Conservation (phyloP, 2,797 vertebrate genomes). For the Crax fasciolata region DNA sequence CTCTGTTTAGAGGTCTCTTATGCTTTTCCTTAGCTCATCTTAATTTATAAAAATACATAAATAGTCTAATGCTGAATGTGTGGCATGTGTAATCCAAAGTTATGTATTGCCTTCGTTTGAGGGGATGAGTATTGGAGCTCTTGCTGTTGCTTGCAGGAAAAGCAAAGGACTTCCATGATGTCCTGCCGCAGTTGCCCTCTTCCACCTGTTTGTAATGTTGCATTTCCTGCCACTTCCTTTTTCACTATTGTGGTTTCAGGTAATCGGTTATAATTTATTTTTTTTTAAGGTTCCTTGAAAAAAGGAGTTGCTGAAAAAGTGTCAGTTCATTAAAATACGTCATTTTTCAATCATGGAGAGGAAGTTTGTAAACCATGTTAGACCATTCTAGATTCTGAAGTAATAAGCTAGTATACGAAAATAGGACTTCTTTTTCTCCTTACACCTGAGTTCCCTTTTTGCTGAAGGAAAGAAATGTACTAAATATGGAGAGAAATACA, state of each 20-base stretch:
- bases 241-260: neutral
- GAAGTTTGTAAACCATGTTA: neutral
- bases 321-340: neutral
- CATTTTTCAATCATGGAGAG: rapidly evolving
- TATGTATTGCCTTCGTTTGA: rapidly evolving
- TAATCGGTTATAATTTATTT: neutral
- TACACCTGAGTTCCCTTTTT: neutral
- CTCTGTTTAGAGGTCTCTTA: neutral
- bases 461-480: neutral
- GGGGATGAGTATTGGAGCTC: neutral
- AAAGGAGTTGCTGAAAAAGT: neutral
- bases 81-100: neutral
- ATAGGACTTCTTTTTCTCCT: rapidly evolving
- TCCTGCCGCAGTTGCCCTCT: neutral
- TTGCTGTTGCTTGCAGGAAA: neutral
- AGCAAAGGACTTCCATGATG: neutral
- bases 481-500: neutral
- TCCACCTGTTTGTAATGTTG: neutral
- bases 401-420: neutral
- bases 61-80: neutral
- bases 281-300: neutral
- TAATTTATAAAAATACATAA: neutral
- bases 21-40: neutral
- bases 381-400: neutral
- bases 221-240: neutral